phyloP scores from a whole-genome alignment of 1,140 invertebrate genomes.

The Pogonus chalceus region DNA sequence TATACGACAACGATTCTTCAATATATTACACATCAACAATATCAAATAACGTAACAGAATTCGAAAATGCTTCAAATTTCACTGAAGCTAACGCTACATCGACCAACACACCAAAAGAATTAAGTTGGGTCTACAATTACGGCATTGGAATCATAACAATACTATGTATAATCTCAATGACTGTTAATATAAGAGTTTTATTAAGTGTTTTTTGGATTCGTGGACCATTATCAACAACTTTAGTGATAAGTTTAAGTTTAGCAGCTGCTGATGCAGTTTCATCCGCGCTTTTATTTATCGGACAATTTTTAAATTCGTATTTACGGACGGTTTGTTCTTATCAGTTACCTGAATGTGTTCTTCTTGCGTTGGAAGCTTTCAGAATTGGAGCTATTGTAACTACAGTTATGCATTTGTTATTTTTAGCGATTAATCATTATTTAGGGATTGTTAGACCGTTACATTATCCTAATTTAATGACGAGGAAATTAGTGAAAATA shows the following conservation, averaged over 20 bases:
- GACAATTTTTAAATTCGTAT: constrained; percentile 45
- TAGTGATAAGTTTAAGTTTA: constrained; percentile 48
- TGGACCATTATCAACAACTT: constrained; percentile 43
- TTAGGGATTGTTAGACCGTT: constrained; percentile 51
- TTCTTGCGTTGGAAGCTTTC: constrained; percentile 39
- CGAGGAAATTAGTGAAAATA: constrained; percentile 35
- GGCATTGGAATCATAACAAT: constrained; percentile 27
- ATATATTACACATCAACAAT: no score
- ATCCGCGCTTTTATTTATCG: constrained; percentile 38
- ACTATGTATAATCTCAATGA: constrained; percentile 39
- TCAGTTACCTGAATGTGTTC: constrained; percentile 12
- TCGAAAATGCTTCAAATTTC: not conserved
- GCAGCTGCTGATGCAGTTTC: constrained; percentile 48
- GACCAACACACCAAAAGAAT: not conserved
- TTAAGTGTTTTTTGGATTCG: constrained; percentile 43
- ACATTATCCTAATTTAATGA: constrained; percentile 49
- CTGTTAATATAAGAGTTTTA: constrained; percentile 43
- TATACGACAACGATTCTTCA: no score
- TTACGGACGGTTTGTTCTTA: constrained; percentile 27
- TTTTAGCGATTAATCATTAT: constrained; percentile 59
- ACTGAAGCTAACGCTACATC: not conserved
- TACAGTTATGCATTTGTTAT: constrained; percentile 52
- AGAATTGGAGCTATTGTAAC: constrained; percentile 46
- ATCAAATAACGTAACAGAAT: not conserved
- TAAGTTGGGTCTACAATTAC: constrained; percentile 18